These are phyloP conservation scores for Setipinna tenuifilis DNA, from an alignment of 2,797 vertebrate species.

Conservation along the genomic window DNA sequence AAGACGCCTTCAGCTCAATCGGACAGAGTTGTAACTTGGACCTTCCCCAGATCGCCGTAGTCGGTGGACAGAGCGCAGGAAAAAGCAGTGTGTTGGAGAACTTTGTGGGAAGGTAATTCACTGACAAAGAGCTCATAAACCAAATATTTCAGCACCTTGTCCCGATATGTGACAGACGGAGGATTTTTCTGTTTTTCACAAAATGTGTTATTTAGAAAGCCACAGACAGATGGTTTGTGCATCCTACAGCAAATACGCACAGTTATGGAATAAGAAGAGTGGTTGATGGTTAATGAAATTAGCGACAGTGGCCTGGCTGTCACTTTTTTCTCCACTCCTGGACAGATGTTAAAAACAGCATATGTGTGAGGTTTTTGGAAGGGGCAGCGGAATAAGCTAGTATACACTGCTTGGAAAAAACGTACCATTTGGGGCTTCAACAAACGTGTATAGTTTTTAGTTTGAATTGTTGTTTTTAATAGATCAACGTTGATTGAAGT, in stretches of 20 bases:
- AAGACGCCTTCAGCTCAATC: slow-evolving; percentile 96
- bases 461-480: too few relatives aligned
- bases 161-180: neutral
- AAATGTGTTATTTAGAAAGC: neutral
- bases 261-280: neutral
- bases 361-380: neutral
- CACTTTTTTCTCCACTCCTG: neutral
- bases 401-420: neutral
- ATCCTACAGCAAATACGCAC: neutral
- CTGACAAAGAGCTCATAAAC: neutral
- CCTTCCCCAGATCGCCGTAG: slow-evolving; percentile 95
- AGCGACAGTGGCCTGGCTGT: neutral
- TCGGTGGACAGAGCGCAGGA: slow-evolving; percentile 95
- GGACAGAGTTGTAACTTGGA: slow-evolving; percentile 94
- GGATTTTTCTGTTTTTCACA: neutral
- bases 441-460: too few relatives aligned
- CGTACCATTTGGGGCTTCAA: too few relatives aligned
- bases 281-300: neutral
- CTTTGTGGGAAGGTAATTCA: slow-evolving; percentile 89
- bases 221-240: neutral
- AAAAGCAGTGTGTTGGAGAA: slow-evolving; percentile 97
- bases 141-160: neutral
- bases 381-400: neutral
- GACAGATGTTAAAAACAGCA: neutral
- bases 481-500: neutral